Percentiles rank a stretch among this genome's conserved stretches.
phyloP scores from a whole-genome alignment of 2,888 invertebrate genomes.

The Habrosyne pyritoides region DNA sequence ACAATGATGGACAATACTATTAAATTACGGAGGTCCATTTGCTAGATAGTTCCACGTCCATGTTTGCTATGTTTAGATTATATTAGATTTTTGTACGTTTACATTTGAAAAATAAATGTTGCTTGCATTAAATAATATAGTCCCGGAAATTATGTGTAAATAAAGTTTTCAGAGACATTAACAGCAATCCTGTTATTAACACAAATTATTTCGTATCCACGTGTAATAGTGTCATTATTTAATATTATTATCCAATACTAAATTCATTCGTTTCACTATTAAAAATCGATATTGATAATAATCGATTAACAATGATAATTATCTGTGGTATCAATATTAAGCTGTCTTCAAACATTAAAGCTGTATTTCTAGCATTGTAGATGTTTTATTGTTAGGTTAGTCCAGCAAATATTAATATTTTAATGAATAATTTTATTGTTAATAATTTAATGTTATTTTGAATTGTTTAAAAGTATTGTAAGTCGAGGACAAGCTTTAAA shows the following conservation, averaged over 20 bases:
- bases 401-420: not conserved
- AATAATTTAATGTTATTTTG: constrained; percentile 33
- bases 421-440: constrained; percentile 16
- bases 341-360: not conserved
- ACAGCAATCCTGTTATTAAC: not conserved
- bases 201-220: not conserved
- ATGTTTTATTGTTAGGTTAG: not conserved
- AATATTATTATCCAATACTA: no score
- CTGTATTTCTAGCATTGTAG: not conserved
- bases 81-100: constrained; percentile 69
- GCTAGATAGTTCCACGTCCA: constrained; percentile 73
- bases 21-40: constrained; percentile 76
- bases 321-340: no score
- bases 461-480: constrained; percentile 46
- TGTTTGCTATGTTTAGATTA: constrained; percentile 56
- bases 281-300: no score
- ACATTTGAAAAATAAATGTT: constrained; percentile 49
- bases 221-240: not conserved
- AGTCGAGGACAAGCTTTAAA: constrained; percentile 81
- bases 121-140: constrained; percentile 37
- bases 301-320: no score
- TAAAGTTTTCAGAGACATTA: not conserved
- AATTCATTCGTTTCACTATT: no score
- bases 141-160: not conserved
- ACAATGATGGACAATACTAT: constrained; percentile 80